Conservation (phyloP, 2,888 invertebrate genomes). For the Polyommatus icarus region DNA sequence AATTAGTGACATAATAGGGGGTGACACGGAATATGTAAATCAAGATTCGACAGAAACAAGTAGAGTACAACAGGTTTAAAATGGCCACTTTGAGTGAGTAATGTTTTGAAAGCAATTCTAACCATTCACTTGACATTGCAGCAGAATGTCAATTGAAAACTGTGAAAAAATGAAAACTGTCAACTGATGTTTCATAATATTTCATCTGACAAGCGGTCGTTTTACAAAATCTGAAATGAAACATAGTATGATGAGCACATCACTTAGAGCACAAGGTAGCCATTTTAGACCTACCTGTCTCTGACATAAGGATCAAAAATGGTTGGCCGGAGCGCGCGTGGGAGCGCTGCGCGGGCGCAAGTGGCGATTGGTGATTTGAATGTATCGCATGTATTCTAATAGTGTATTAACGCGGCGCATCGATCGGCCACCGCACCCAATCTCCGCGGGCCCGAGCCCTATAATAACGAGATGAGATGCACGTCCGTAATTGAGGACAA, state of each 20-base stretch:
- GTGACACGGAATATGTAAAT: constrained; percentile 4
- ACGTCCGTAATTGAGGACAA: constrained; percentile 36
- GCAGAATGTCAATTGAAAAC: no score
- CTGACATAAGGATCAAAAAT: not conserved
- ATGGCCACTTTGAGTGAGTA: not conserved
- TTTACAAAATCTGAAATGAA: no score
- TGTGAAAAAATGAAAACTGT: no score
- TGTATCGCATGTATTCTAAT: constrained; percentile 47
- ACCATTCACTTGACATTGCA: no score
- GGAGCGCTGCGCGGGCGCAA: constrained; percentile 39
- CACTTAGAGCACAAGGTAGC: no score
- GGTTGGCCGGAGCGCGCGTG: constrained; percentile 13
- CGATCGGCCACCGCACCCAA: constrained; percentile 39
- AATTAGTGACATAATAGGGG: constrained; percentile 7
- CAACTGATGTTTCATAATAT: no score
- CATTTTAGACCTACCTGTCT: no score
- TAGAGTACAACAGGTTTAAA: not conserved
- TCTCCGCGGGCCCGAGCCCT: constrained; percentile 41
- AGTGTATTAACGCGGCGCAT: constrained; percentile 37
- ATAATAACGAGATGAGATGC: constrained; percentile 43
- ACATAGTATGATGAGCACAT: no score
- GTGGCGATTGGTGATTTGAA: constrained; percentile 42
- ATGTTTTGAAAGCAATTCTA: no score
- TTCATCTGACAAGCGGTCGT: no score
- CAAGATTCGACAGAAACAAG: not conserved